Evolutionary conservation across 2,797 vertebrate species (phyloP), one percentile per base, ranked within the genome.

Genomic region (Carduelis carduelis): DNA sequence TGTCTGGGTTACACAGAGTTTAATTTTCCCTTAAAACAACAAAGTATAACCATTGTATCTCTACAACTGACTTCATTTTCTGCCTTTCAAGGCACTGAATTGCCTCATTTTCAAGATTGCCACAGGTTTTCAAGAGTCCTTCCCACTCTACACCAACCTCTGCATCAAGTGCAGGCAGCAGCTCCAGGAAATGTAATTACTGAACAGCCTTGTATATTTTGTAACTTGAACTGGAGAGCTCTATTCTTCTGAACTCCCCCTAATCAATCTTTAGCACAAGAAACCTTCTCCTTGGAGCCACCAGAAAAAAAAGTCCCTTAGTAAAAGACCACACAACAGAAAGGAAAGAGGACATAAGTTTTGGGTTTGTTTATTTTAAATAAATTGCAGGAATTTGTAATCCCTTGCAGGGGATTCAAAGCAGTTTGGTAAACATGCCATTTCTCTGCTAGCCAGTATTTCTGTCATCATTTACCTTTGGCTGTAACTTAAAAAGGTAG

Each of bases 131-230:
- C 69, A 90, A 81, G 55, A 83, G 30, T 37, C 86, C 60, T 87
- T 85, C 57, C 79, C 56, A 84, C 68, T 78, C 56, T 23, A 50
- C 44, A 39, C 11, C 75, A 87, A 74, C 9, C 43, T 81, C 79
- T 86, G 53, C 71, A 72, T 34, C 65, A 86, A 82, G 68, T 35
- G 47, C 43, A 82, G 93, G 89, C 69, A 90, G 80, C 66, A 86
- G 82, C 79, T 89, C 90, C 93, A 83, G 87, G 76, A 97, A 97
- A 96, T 44, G 56, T 76, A 93, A 97, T 96, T 86, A 95, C 34
- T 84, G 79, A 95, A 80, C 69, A 82, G 78, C 88, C 89, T 92
- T 96, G 93, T 82, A 71, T 74, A 90, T 93, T 95, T 93, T 90
- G 80, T 92, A 94, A 91, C 80, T 84, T 87, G 87, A 89, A 89